These are phyloP conservation scores for Haliaeetus leucogaster DNA, from an alignment of 2,113 vertebrate species.

Conservation along the genomic window DNA sequence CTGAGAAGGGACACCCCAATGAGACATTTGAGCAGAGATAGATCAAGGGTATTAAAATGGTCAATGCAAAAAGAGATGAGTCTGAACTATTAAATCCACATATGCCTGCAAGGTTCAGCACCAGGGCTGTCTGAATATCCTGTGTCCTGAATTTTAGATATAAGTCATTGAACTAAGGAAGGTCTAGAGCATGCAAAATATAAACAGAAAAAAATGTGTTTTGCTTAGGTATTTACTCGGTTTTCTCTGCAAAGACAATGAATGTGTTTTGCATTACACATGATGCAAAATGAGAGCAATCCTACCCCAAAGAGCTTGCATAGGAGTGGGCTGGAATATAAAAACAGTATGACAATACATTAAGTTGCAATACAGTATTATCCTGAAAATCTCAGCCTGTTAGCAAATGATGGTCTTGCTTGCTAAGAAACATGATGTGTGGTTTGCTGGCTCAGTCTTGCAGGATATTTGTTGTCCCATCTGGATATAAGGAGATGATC, in stretches of 20 bases:
- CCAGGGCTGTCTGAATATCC: not conserved
- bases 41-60: not conserved
- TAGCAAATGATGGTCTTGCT: not conserved
- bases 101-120: not conserved
- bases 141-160: not conserved
- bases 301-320: not conserved
- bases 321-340: not conserved
- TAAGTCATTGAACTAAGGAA: not conserved
- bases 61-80: not conserved
- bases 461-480: not conserved
- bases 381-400: constrained; percentile 1
- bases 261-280: not conserved
- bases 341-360: not conserved
- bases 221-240: not conserved
- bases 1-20: not conserved
- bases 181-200: not conserved
- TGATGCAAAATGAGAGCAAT: not conserved
- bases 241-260: not conserved
- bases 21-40: not conserved
- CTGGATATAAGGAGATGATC: not conserved
- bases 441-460: not conserved
- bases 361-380: not conserved
- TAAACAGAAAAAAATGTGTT: not conserved
- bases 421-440: not conserved
- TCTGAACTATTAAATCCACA: not conserved